Percentiles rank a stretch among this genome's conserved stretches.
Evolutionary conservation across 2,113 vertebrate species (phyloP).

Genomic region (Nerophis lumbriciformis): DNA sequence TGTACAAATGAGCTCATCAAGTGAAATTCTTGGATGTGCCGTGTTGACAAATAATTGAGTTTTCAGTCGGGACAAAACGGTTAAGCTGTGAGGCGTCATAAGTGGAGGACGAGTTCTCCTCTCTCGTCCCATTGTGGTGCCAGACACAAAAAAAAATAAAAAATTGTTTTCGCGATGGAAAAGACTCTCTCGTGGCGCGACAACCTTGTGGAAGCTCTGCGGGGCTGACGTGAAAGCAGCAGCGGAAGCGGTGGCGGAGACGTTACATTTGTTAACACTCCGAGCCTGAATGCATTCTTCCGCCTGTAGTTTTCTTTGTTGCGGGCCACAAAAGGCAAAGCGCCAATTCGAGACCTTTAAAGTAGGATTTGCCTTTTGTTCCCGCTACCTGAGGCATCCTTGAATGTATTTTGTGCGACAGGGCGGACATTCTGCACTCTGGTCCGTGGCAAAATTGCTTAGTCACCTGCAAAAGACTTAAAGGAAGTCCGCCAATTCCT

Average conservation of each 20-base stretch:
- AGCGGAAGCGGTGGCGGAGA: neutral
- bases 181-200: neutral
- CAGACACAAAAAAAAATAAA: too few species aligned
- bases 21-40: too few species aligned
- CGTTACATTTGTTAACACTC: slow-evolving; percentile 4
- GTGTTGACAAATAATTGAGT: too few species aligned
- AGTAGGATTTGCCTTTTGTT: slow-evolving; percentile 2
- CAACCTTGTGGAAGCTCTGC: neutral
- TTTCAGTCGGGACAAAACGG: too few species aligned
- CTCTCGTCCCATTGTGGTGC: too few species aligned
- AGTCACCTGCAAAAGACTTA: neutral
- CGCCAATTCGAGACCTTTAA: neutral
- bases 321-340: neutral
- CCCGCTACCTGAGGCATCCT: neutral
- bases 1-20: neutral
- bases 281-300: neutral
- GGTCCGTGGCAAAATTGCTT: neutral
- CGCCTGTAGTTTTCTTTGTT: slow-evolving; percentile 3
- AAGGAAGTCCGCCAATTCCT: neutral
- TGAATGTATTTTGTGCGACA: neutral
- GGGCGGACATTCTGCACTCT: neutral
- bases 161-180: neutral
- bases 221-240: neutral
- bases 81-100: neutral
- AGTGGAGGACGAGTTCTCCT: neutral